Evolutionary conservation across 2,113 vertebrate genomes (phyloP).

Genomic region (Psilopogon haemacephalus): DNA sequence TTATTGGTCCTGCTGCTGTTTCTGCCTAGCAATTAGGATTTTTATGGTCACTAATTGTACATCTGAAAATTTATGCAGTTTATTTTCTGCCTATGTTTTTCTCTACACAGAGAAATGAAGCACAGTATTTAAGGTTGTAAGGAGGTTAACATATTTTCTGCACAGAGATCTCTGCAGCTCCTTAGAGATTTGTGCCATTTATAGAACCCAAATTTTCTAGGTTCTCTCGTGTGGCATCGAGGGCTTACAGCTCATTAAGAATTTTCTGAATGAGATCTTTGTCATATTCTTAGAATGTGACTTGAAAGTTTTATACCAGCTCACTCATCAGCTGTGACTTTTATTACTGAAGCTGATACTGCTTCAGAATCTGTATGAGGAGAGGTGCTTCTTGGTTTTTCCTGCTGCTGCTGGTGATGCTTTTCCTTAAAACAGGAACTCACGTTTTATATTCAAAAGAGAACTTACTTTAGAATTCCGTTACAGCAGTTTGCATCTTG

Average conservation of each 20-base stretch:
- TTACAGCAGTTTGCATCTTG: background rate
- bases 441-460: background rate
- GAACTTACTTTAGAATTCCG: background rate
- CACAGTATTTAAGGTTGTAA: background rate
- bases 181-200: slow-evolving; percentile 1
- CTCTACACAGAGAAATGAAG: background rate
- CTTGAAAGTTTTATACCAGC: background rate
- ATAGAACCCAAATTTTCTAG: slow-evolving; percentile 9
- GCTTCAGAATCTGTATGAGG: background rate
- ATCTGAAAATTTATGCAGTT: slow-evolving; percentile 39
- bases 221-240: background rate
- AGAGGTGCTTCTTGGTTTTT: background rate
- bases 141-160: slow-evolving; percentile 6
- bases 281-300: slow-evolving; percentile 1
- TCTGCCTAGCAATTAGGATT: slow-evolving; percentile 44
- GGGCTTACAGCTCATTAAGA: background rate
- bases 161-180: background rate
- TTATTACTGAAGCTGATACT: background rate
- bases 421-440: background rate
- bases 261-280: slow-evolving; percentile 22
- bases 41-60: slow-evolving; percentile 62
- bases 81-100: slow-evolving; percentile 35
- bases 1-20: slow-evolving; percentile 47
- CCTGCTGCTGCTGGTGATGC: background rate
- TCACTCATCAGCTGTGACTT: background rate